Conservation (phyloP, 2,888 invertebrate genomes). For the Lepidonotus clava region DNA sequence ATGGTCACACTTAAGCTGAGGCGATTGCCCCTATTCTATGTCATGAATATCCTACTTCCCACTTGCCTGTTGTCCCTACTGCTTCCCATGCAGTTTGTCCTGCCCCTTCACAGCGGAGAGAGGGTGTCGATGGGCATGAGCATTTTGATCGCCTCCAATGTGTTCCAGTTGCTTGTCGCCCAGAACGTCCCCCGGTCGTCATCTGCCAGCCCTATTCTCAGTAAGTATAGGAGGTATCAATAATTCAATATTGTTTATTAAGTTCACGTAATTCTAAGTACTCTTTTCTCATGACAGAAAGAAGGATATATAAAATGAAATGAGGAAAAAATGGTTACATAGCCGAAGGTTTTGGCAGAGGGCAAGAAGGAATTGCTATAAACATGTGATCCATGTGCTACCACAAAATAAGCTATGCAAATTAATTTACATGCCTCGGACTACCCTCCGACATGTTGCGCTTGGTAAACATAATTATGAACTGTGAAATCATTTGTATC, state of each 20-base stretch:
- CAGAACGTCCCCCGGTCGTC: not conserved
- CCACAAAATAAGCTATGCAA: not conserved
- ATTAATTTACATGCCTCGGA: too few species aligned
- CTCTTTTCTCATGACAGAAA: not conserved
- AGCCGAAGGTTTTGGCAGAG: not conserved
- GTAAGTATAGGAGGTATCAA: not conserved
- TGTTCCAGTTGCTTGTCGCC: not conserved
- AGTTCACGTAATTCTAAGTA: not conserved
- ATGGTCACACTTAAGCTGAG: not conserved
- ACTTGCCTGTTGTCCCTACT: not conserved
- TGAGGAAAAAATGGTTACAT: not conserved
- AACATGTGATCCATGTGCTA: not conserved
- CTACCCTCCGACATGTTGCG: too few species aligned
- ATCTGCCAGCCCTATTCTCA: not conserved
- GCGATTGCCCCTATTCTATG: not conserved
- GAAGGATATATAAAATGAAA: not conserved
- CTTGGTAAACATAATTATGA: not conserved
- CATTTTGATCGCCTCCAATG: not conserved
- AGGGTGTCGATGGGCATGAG: not conserved
- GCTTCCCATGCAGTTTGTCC: not conserved
- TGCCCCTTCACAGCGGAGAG: not conserved
- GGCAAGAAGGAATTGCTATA: not conserved
- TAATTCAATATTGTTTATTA: too few species aligned
- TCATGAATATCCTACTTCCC: not conserved
- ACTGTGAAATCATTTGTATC: not conserved